These are phyloP conservation scores for Lepeophtheirus nordmannii DNA, from an alignment of 2,888 invertebrate genomes.

Conservation along the genomic window DNA sequence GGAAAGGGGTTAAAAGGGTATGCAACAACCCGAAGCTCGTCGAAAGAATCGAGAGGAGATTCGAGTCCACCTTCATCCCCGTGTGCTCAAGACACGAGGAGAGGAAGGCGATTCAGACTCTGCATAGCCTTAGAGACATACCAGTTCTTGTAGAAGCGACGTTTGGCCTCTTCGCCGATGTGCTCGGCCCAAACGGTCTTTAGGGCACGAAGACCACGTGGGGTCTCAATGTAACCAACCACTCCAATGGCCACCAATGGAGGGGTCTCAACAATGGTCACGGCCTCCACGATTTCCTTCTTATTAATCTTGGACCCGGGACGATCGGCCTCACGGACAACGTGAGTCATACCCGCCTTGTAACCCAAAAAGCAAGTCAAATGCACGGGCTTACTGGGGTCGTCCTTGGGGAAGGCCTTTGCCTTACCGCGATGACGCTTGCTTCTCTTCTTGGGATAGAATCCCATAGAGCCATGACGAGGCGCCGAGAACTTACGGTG, in stretches of 20 bases:
- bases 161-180: conserved; percentile 91
- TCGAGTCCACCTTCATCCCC: neutral
- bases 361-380: conserved; percentile 94
- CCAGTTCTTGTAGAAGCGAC: conserved; percentile 99
- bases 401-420: conserved; percentile 99
- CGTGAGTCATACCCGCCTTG: conserved; percentile 99
- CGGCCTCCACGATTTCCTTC: conserved; percentile 98
- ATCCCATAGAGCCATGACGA: conserved; percentile 98
- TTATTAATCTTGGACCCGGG: conserved; percentile 99
- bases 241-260: conserved; percentile 95
- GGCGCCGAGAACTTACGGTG: conserved; percentile 99
- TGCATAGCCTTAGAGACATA: conserved; percentile 40
- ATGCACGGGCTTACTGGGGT: conserved; percentile 85
- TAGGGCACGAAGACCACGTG: conserved; percentile 82
- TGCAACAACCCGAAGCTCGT: neutral
- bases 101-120: neutral
- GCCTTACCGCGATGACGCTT: conserved; percentile 93
- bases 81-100: neutral
- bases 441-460: conserved; percentile 96
- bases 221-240: conserved; percentile 97
- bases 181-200: conserved; percentile 98
- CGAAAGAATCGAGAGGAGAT: conserved; percentile 10
- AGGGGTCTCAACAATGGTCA: conserved; percentile 92
- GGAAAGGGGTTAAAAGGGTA: neutral
- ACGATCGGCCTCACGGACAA: conserved; percentile 93